Percentiles rank a stretch among this genome's conserved stretches.
Evolutionary conservation across 2,888 invertebrate species (phyloP).

Genomic region (Siphlonurus alternatus): DNA sequence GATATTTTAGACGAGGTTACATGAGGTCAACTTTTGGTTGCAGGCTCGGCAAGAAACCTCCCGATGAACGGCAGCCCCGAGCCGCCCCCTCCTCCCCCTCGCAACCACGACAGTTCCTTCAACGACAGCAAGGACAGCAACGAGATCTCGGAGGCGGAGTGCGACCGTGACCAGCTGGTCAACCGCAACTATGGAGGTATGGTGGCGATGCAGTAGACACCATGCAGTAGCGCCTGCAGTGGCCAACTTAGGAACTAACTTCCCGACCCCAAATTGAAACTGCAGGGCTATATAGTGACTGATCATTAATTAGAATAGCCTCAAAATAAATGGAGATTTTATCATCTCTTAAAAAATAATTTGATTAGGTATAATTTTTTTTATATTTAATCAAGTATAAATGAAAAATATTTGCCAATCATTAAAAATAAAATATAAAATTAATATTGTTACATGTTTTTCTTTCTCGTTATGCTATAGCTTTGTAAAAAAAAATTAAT

Average conservation of each 20-base stretch:
- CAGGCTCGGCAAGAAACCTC: constrained; percentile 38
- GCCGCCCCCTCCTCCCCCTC: constrained; percentile 56
- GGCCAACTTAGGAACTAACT: not conserved
- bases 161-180: constrained; percentile 62
- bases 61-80: constrained; percentile 40
- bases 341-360: not conserved
- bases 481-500: no score
- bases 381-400: not conserved
- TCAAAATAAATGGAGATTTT: not conserved
- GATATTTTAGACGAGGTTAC: no score
- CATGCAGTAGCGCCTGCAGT: not conserved
- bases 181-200: constrained; percentile 74
- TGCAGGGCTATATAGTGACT: not conserved
- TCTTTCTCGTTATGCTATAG: no score
- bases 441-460: no score
- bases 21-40: no score
- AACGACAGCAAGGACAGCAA: constrained; percentile 90
- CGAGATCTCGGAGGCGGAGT: constrained; percentile 86
- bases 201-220: not conserved
- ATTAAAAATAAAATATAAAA: no score
- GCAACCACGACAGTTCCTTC: constrained; percentile 68
- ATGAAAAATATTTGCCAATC: not conserved
- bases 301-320: not conserved
- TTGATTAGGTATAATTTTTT: not conserved
- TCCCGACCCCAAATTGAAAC: no score